Base-by-base conservation (phyloP, 2,113 vertebrate species). In the Dasyprocta punctata region DNA sequence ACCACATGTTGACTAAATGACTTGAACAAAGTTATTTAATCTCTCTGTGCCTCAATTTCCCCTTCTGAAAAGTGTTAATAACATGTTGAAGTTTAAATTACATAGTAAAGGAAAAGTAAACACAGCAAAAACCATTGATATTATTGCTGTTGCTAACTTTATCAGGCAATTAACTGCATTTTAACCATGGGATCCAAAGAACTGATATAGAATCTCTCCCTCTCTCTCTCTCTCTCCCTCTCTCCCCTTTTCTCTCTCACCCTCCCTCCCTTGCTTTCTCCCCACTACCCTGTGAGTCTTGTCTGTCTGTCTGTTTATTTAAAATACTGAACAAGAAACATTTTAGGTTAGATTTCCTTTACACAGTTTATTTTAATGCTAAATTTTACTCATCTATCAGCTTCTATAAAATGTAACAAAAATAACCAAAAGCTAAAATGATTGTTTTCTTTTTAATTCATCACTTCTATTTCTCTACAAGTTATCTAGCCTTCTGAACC, bases 11-110 rank as follows among this genome's bases (percentile, higher is more conserved):
- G 10, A 24, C 49, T 90, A 80, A 63, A 5, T 54, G 63, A 77
- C 33, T 73, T 54, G 20, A 77, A 36, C 52, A 67, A 90, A 75
- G 16, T 71, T 69, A 82, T 75, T 92, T 94, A 71, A 92, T 44
- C 26, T 44, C 3, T 86, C 47, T 65, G 30, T 20, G 38, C 60
- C 56, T 92, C 52, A 52, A 38, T 85, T 81, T 83, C 67, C 12
- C 92, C 75, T 49, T 90, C 58, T 88, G 24, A 80, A 92, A 92
- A 96, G 67, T 87, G 7, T 65, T 56, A 44, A 44, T 67, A 85
- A 75, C 16, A 96, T 67, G 52, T 86, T 87, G 22, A 95, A 92
- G 28, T 49, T 82, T 92, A 95, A 97, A 73, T 96, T 90, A 65
- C 49, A 85, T 19, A 26, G 73, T 65, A 87, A 38, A 93, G 1